Evolutionary conservation across 2,797 vertebrate species (phyloP), one percentile per base, ranked within the genome.

Genomic region (Pteronotus mesoamericanus): DNA sequence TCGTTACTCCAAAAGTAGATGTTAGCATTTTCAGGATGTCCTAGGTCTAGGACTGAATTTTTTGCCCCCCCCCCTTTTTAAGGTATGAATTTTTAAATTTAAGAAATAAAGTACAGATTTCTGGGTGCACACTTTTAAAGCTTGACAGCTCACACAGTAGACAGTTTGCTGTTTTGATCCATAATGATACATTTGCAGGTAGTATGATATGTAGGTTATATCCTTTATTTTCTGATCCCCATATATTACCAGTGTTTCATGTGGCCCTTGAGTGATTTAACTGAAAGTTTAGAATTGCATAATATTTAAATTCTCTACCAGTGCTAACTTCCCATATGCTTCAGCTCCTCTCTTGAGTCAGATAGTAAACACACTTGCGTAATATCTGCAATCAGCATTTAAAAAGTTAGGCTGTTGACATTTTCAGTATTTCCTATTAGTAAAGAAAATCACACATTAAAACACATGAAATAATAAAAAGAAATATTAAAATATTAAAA

Each of bases 281-380:
- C 39, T 29, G 77, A 88, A 93, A 93, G 18, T 59, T 92, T 74
- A 89, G 79, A 86, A 92, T 95, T 94, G 89, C 10, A 51, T 93
- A 66, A 61, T 94, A 75, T 90, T 96, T 94, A 94, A 89, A 71
- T 94, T 79, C 68, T 32, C 64, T 80, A 8, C 19, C 55, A 51
- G 2, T 88, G 74, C 32, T 88, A 92, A 95, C 72, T 89, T 96
- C 7, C 18, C 79, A 21, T 82, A 71, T 86, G 87, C 74, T 44
- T 94, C 39, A 96, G n/a, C 37, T 8, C 34, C 37, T 93, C 22
- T 85, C 46, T 95, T 85, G 95, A 66, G 12, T 80, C 29, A 68
- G 57, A 53, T 88, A 78, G 69, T 89, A n/a, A n/a, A n/a, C n/a
- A 44, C 48, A 61, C 1, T 22, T 87, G 24, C 64, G 72, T 85